phyloP scores from a whole-genome alignment of 2,888 invertebrate genomes.

The Mactromeris polynyma region DNA sequence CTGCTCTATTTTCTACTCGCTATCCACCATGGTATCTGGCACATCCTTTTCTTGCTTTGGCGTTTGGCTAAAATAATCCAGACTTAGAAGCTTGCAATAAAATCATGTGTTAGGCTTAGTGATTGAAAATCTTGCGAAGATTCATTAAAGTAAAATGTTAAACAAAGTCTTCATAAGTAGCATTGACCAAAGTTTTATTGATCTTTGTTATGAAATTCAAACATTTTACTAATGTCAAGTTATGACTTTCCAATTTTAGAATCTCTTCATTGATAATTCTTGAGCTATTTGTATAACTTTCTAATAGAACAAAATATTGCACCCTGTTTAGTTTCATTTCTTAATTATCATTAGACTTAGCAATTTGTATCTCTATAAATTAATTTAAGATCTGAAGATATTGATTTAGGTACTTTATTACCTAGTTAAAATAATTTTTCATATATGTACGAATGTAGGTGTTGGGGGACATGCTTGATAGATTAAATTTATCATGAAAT shows the following conservation, averaged over 20 bases:
- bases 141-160: background rate
- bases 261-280: background rate
- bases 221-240: too few relatives aligned
- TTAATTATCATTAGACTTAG: background rate
- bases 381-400: background rate
- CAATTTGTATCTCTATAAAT: background rate
- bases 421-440: background rate
- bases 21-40: constrained; percentile 34
- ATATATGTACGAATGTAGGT: constrained; percentile 24
- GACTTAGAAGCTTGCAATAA: background rate
- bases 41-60: constrained; percentile 38
- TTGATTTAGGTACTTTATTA: background rate
- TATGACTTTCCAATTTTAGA: background rate
- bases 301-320: background rate
- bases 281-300: background rate
- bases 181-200: too few relatives aligned
- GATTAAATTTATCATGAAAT: constrained; percentile 31
- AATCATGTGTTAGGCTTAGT: background rate
- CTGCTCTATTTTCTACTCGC: constrained; percentile 10
- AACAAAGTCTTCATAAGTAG: too few relatives aligned
- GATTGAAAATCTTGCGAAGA: background rate
- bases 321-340: background rate
- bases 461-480: constrained; percentile 44
- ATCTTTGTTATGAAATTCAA: too few relatives aligned
- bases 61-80: constrained; percentile 17